Evolutionary conservation across 2,113 vertebrate genomes (phyloP), one percentile per base, ranked within the genome.

Genomic region (Corvus moneduloides): DNA sequence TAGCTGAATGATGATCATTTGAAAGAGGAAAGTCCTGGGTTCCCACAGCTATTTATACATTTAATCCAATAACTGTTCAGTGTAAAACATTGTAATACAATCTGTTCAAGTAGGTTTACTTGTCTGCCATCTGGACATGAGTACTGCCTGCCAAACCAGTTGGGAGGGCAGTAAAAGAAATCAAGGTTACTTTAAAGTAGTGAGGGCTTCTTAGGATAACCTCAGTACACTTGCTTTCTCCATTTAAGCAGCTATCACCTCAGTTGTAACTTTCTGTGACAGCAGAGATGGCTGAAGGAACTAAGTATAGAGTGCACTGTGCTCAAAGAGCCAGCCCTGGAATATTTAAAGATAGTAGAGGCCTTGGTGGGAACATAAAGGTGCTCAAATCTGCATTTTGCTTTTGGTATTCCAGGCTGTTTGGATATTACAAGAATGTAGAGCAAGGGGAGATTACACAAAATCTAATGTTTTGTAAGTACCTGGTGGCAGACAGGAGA

Each of bases 31-130:
- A 67, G 84, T 93, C 77, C 32, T 23, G 23, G 58, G 27, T 94
- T 93, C 82, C 71, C 92, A 94, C 66, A 90, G 78, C 84, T 96
- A 64, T 91, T 94, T 93, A 76, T 95, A 63, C 4, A 1, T 79
- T 90, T 95, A 95, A 97, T 95, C 82, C 76, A 84, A 78, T 97
- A 94, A 91, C 61, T 89, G 49, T 86, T 93, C 67, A 56, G 64
- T 78, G 64, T 82, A 91, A 82, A 94, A 90, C 83, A 51, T 46
- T 69, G 82, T 75, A 86, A 77, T 93, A 48, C 75, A 93, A 58
- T 95, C 94, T 94, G 85, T 86, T 95, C 54, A 86, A 92, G 72
- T 71, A 90, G 88, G 54, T 77, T 97, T 88, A 62, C 93, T 95
- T 84, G 82, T 91, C 74, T 24, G 43, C 96, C 94, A 95, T 94